Base-by-base conservation (phyloP, 92 coral and sea anemone genomes). In the Parazoanthus darwini region DNA sequence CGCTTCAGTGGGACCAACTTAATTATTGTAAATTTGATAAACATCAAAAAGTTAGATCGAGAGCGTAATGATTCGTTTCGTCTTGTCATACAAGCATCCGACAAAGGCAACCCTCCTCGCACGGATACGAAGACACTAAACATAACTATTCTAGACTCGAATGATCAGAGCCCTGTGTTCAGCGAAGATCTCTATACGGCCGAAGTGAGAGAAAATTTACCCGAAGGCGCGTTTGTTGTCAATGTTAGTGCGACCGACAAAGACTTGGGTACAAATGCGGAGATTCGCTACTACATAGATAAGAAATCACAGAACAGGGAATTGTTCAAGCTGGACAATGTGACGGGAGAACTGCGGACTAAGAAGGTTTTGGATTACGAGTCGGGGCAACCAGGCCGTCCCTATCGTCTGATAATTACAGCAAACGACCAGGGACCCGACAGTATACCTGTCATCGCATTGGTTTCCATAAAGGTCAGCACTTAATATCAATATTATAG, bases 341-440 rank as follows among this genome's bases (percentile, higher is more conserved):
- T 22, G 50, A 92, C 94, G 22, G 98, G 98, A 1, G 90, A 93
- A 51, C 77, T 95, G 23, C 81, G 94, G 86, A 95, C 96, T 1
- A 95, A 93, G 73, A 90, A 92, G 51, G 83, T 56, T 10, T 74
- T 95, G 77, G 98, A 95, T 78, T 95, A 92, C 82, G 98, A 95
- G 86, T 63, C 46, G 3, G 81, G 85, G 29, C 87, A 82, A 26
- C 70, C 58, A 14, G 87, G 88, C 8, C 87, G 86, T n/a, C 82
- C 85, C 51, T 95, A 95, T 71, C 94, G 89, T 8, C 76, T 95
- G 5, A 89, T 91, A 23, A 91, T 95, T 29, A 89, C 91, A 44
- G 98, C 98, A 5, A 88, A 78, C 50, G 98, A 95, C 80, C 95
- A 88, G 29, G 98, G 98, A 0, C 94, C 96, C 2, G 98, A 95